These are phyloP conservation scores for Melieria crassipennis DNA, from an alignment of 2,888 invertebrate genomes.

Conservation along the genomic window DNA sequence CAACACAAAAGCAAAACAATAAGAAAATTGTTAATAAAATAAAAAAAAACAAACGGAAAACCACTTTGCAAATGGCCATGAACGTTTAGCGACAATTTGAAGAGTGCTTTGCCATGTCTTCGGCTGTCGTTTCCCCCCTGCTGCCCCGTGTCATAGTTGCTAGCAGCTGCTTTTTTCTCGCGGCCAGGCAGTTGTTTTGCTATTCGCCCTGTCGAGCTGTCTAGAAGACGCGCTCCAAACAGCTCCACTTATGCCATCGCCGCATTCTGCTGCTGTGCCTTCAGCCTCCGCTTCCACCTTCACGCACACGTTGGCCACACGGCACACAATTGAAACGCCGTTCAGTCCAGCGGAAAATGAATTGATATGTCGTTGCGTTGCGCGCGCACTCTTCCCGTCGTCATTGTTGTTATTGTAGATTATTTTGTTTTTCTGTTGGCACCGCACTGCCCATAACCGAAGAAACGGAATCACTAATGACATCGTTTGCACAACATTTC, in stretches of 20 bases:
- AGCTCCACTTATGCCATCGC: no score
- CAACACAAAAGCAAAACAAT: background rate
- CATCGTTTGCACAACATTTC: slow-evolving; percentile 28
- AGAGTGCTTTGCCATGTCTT: background rate
- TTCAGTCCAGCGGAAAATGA: no score
- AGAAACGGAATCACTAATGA: slow-evolving; percentile 20
- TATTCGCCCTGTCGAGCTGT: no score
- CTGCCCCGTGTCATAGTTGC: no score
- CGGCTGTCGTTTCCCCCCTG: no score
- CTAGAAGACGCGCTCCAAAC: no score
- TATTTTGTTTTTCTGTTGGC: background rate
- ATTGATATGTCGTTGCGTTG: slow-evolving; percentile 14
- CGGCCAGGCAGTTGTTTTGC: no score
- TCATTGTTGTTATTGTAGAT: slow-evolving; percentile 3
- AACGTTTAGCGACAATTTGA: slow-evolving; percentile 30
- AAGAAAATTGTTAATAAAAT: slow-evolving; percentile 17
- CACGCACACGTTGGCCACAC: no score
- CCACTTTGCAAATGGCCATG: slow-evolving; percentile 28
- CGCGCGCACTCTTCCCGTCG: background rate
- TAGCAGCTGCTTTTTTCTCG: no score
- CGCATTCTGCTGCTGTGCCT: no score
- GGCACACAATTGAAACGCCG: no score
- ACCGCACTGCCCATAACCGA: background rate
- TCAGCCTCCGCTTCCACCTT: no score
- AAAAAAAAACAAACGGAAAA: slow-evolving; percentile 27